Base-by-base conservation (phyloP, 1,140 invertebrate genomes). In the Heliothis subflexa region DNA sequence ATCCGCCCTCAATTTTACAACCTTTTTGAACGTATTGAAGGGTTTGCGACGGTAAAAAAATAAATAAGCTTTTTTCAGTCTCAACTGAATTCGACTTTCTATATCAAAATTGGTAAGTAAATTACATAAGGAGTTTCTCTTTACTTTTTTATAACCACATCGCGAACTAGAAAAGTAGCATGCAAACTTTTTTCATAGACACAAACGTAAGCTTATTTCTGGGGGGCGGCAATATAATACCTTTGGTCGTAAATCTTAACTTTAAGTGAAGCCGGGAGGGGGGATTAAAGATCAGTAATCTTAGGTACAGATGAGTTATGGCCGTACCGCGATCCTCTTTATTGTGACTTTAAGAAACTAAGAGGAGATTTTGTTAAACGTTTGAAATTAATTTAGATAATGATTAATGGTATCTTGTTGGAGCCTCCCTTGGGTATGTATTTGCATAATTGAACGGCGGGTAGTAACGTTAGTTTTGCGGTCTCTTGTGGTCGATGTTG, bases 281-380 rank as follows among this genome's bases (percentile, higher is more conserved):
- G 95, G 96, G 96, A 96, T 96, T 96, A 96, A 96, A 96, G 96
- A 96, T 96, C 96, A 96, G 96, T 96, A 96, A 96, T 96, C 96
- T 96, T 95, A 96, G 95, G 95, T 95, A 91, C 94, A 93, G 95
- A 96, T 96, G 95, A 96, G 92, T 96, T 96, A 96, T 96, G 95
- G 94, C 94, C 94, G 55, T 89, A 85, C 89, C 88, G 85, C 89
- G 90, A 91, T 91, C 93, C 92, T 91, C 91, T 91, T 90, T 93
- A 93, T 93, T 93, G 93, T 93, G 91, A 94, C 91, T 94, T 93
- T 94, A 93, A 94, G 93, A 94, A 94, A 94, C 93, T 91, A 89
- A 91, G 91, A 90, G 88, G 88, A 90, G 91, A 93, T 94, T 93
- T 93, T 91, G 84, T 94, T 88, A 93, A 89, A 89, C 89, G 87